Percentiles rank a stretch among this genome's conserved stretches.
Conservation (phyloP, 2,797 vertebrate species). For the Vespertilio murinus region DNA sequence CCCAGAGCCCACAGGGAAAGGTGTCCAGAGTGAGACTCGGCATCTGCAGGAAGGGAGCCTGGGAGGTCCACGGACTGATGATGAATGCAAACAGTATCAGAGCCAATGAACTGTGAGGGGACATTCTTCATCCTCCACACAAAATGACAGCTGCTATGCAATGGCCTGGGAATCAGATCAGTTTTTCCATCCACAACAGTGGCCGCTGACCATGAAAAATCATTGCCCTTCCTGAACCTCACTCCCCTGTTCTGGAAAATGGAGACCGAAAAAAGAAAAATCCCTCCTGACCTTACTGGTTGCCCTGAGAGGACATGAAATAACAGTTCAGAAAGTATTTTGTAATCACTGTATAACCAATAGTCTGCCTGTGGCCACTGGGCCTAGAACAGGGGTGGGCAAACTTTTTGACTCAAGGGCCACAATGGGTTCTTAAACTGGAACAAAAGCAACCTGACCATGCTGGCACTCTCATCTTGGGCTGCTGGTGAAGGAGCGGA, state of each 20-base stretch:
- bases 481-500: too few species aligned
- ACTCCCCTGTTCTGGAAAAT: background rate
- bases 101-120: background rate
- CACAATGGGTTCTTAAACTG: too few species aligned
- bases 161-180: background rate
- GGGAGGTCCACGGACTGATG: background rate
- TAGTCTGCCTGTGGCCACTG: background rate
- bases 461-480: too few species aligned
- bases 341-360: background rate
- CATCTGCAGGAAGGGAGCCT: background rate
- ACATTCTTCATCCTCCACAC: background rate
- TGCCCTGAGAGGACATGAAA: background rate
- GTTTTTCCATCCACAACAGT: background rate
- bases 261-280: background rate
- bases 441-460: too few species aligned
- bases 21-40: background rate
- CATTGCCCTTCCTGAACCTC: background rate
- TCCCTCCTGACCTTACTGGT: background rate
- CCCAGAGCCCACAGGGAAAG: background rate
- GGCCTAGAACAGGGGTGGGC: background rate
- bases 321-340: background rate
- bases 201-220: background rate
- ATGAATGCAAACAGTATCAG: background rate
- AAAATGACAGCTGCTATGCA: background rate
- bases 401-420: too few species aligned